Evolutionary conservation across 2,888 invertebrate genomes (phyloP), one percentile per base, ranked within the genome.

Genomic region (Nephrotoma guestfalica): DNA sequence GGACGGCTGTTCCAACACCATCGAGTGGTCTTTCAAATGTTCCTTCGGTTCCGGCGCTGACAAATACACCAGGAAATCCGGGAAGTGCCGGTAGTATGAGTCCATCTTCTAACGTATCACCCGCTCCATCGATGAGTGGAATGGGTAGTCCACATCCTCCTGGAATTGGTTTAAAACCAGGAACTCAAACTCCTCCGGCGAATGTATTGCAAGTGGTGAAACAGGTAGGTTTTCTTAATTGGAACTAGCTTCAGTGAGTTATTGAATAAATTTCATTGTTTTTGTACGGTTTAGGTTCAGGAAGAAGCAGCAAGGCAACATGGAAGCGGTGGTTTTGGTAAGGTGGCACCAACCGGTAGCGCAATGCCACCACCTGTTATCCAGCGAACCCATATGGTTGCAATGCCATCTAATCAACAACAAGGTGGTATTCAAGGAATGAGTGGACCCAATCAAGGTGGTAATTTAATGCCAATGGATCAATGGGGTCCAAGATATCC

Each of bases 271-370:
- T 40, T 6, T 11, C 7, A 11, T 83, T 18, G 9, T 57, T 41
- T 15, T 83, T 30, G 30, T 30, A 30, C 30, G 30, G 91, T 90
- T 86, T 90, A 94, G 92, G 96, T 98, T 4, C 97, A 98, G 91
- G 97, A 97, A 90, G 97, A 97, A 90, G 97, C 97, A 86, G 97
- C 97, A 7, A 93, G 97, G 84, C 97, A 98, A 90, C 96, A 96
- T 89, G 91, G 91, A 42, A 91, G 91, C 41, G 93, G 93, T 9
- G 93, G 93, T 86, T 97, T 96, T 89, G 97, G 96, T 88, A 97
- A 97, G 91, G 94, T 94, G 6, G 93, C 93, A 86, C 95, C 95
- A 51, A 91, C 91, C 87, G 92, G 91, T 3, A 90, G 89, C 2
- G 89, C 92, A 88, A 91, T 91, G 92, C 91, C 92, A 88, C 90